Evolutionary conservation across 1,140 invertebrate species (phyloP).

Genomic region (Diorhabda carinulata): DNA sequence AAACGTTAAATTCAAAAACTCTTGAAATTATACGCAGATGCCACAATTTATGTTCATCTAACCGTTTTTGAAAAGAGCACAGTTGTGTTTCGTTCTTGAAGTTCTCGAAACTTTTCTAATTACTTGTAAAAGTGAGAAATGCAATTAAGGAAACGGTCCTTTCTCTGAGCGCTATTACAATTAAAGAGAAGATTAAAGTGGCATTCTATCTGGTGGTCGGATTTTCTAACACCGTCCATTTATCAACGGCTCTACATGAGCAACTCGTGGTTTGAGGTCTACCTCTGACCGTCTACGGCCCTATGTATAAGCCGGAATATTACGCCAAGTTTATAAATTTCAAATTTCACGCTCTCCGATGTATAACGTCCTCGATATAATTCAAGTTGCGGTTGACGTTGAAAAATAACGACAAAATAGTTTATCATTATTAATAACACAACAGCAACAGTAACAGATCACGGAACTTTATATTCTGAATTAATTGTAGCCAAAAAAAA

Average conservation of each 20-base stretch:
- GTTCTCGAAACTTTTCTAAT: constrained; percentile 6
- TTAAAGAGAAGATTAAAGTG: constrained; percentile 27
- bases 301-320: constrained; percentile 4
- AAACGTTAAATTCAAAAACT: no score
- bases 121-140: constrained; percentile 17
- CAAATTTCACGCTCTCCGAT: not conserved
- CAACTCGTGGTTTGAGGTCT: constrained; percentile 30
- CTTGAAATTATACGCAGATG: no score
- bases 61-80: no score
- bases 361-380: not conserved
- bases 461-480: no score
- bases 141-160: constrained; percentile 17
- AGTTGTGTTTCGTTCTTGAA: no score
- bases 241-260: constrained; percentile 26
- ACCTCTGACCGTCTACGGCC: constrained; percentile 28
- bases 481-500: no score
- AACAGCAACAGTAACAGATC: no score
- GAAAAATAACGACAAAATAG: not conserved
- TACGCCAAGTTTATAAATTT: constrained; percentile 1
- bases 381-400: not conserved
- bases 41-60: no score
- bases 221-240: constrained; percentile 28
- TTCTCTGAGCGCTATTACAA: constrained; percentile 18
- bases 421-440: no score
- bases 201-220: constrained; percentile 26